phyloP scores from a whole-genome alignment of 2,888 invertebrate genomes.

The Lepidochrysops patricia region DNA sequence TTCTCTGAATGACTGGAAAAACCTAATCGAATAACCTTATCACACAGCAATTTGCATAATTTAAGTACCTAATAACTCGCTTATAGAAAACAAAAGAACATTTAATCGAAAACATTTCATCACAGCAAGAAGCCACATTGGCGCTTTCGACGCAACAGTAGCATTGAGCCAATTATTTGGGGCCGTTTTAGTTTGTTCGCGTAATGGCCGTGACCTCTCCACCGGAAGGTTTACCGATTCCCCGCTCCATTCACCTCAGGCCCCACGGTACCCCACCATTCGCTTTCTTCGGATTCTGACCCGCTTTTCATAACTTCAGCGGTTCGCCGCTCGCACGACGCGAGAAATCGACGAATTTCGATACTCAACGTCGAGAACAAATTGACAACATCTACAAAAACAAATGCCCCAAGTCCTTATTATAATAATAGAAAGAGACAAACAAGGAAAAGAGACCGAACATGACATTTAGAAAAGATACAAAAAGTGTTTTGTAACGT shows the following conservation, averaged over 20 bases:
- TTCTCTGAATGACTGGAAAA: conserved; percentile 20
- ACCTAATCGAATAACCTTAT: too few species aligned
- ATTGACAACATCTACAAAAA: conserved; percentile 31
- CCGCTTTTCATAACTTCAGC: conserved; percentile 69
- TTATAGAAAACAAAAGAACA: too few species aligned
- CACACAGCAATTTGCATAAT: too few species aligned
- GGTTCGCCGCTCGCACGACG: conserved; percentile 44
- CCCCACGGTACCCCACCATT: conserved; percentile 50
- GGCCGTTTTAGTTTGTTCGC: conserved; percentile 26
- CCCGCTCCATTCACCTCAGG: conserved; percentile 25
- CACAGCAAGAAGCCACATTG: conserved; percentile 16
- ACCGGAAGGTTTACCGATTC: conserved; percentile 58
- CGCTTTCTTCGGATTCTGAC: conserved; percentile 73
- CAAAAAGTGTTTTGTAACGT: not conserved
- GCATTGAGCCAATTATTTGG: conserved; percentile 31
- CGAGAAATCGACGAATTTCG: conserved; percentile 63
- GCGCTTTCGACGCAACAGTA: conserved; percentile 45
- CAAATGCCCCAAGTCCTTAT: not conserved
- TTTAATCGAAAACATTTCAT: not conserved
- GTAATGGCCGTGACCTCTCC: conserved; percentile 67
- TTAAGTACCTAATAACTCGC: too few species aligned
- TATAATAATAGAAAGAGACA: not conserved
- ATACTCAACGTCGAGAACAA: conserved; percentile 28
- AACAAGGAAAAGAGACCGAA: not conserved
- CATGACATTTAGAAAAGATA: not conserved